phyloP scores from a whole-genome alignment of 2,797 vertebrate genomes.

The Malacoraja senta region DNA sequence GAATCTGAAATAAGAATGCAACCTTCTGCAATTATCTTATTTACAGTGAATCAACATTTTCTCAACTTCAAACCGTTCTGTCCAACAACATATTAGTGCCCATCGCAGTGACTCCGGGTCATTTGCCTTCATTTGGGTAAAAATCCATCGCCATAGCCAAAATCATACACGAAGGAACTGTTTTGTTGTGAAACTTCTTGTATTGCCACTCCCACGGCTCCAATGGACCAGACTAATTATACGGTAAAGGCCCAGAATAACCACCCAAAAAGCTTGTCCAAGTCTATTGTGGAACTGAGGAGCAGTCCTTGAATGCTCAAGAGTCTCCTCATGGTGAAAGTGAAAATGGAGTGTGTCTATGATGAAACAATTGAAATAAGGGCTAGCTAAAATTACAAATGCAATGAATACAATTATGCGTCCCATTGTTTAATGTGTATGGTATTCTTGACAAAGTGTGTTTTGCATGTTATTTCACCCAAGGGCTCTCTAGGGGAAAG shows the following conservation, averaged over 20 bases:
- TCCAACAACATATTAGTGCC: neutral
- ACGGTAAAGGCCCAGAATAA: constrained; percentile 25
- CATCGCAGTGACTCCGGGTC: neutral
- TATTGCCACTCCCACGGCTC: constrained; percentile 8
- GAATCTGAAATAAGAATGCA: neutral
- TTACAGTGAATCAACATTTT: neutral
- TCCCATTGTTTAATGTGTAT: constrained; percentile 17
- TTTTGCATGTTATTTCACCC: neutral
- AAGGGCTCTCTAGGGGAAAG: neutral
- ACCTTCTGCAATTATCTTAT: neutral
- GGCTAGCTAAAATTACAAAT: neutral
- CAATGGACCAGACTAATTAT: constrained; percentile 41
- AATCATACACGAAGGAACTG: neutral
- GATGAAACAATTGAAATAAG: neutral
- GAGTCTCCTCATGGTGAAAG: neutral
- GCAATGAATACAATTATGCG: neutral
- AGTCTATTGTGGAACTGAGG: constrained; percentile 4
- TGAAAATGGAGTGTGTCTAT: constrained; percentile 12
- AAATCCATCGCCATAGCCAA: neutral
- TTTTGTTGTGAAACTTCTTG: constrained; percentile 33
- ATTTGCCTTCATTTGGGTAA: neutral
- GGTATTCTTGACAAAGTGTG: constrained; percentile 19
- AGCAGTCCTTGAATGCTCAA: constrained; percentile 1
- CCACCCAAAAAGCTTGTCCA: neutral
- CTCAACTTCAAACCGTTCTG: neutral